Evolutionary conservation across 2,888 invertebrate genomes (phyloP), one percentile per base, ranked within the genome.

Genomic region (Rhimphoctona megacephalus): DNA sequence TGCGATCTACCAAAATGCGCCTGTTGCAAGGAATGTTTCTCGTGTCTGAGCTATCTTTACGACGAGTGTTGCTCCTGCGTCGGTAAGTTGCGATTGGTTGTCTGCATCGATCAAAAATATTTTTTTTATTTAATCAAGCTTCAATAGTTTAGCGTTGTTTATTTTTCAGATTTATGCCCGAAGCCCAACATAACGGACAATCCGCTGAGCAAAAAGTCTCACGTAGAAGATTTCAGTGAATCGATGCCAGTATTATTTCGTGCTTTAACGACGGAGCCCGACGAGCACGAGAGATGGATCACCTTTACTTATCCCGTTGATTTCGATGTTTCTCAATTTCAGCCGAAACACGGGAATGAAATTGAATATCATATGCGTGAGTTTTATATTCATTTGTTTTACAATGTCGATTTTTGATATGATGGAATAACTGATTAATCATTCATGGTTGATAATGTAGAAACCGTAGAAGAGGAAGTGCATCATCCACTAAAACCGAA

Each of bases 61-160:
- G 97, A 96, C 89, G 98, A 99, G 94, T 99, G 99, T 95, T 99
- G 99, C 94, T 98, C 98, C 79, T 99, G 99, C 95, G 98, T 99
- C 91, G 99, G 99, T 99, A 95, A 96, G 98, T 49, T 61, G 11
- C 11, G 14, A 14, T 43, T 43, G 11, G 14, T 11, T 43, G 43
- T 1, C 43, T 1, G 8, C n/a, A 43, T 30, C 72, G 49, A 61
- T 61, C 2, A 6, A 43, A 46, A 14, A 11, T 14, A 43, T 14
- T 43, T 25, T 8, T 17, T 43, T 39, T 9, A 9, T 43, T 43
- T 0, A 11, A 43, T 43, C 43, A 11, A 14, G 11, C 43, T 11
- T 9, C 11, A 14, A 9, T n/a, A 64, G 17, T 7, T 9, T 4
- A 33, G 17, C 19, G 2, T 17, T 17, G n/a, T 39, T 89, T 17